Conservation (phyloP, 2,888 invertebrate species). For the Archips xylosteana region DNA sequence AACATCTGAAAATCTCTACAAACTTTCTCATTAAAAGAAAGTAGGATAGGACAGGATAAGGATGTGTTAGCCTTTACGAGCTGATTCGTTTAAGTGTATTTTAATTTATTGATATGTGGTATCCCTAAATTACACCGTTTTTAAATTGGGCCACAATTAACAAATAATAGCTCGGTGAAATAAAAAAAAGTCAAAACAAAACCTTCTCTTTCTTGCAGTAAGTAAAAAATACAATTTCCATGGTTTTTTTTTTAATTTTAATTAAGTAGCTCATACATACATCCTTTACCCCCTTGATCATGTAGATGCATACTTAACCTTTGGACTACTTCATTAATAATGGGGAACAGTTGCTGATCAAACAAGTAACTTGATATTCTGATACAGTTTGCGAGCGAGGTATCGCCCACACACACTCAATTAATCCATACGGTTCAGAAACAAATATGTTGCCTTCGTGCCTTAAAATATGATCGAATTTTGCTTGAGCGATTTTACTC, state of each 20-base stretch:
- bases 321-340: constrained; percentile 10
- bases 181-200: too few species aligned
- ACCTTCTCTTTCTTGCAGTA: too few species aligned
- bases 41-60: too few species aligned
- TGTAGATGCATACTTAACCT: constrained; percentile 5
- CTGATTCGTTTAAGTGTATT: too few species aligned
- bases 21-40: too few species aligned
- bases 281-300: neutral
- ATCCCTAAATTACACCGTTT: too few species aligned
- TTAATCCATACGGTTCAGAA: constrained; percentile 36
- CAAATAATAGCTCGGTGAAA: too few species aligned
- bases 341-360: constrained; percentile 13
- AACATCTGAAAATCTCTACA: too few species aligned
- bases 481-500: neutral
- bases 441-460: neutral
- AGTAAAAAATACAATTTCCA: neutral
- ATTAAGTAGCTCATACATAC: neutral
- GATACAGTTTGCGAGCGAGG: constrained; percentile 44
- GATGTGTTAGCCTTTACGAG: too few species aligned
- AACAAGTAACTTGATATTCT: constrained; percentile 40
- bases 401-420: constrained; percentile 48
- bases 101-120: too few species aligned
- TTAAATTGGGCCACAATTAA: too few species aligned
- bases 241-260: too few species aligned
- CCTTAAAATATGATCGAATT: neutral